phyloP scores from a whole-genome alignment of 1,140 invertebrate genomes.

The Procambarus clarkii region DNA sequence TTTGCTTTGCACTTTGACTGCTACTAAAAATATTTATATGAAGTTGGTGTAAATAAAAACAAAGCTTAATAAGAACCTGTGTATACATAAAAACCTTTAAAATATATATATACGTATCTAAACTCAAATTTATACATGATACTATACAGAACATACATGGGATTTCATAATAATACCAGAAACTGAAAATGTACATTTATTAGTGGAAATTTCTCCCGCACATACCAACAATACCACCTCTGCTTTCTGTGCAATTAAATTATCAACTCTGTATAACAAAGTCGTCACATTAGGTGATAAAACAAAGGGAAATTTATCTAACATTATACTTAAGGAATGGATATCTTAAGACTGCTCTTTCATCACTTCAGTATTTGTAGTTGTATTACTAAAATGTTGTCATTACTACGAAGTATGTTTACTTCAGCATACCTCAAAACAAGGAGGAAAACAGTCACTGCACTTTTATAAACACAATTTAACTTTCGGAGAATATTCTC shows the following conservation, averaged over 20 bases:
- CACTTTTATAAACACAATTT: neutral
- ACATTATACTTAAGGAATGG: neutral
- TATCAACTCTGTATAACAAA: slow-evolving; percentile 6
- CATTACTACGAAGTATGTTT: neutral
- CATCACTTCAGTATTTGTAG: neutral
- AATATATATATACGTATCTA: too few species aligned
- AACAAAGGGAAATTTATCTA: neutral
- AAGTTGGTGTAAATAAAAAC: too few species aligned
- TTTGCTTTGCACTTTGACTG: too few species aligned
- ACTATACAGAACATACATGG: neutral
- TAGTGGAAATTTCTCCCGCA: slow-evolving; percentile 10
- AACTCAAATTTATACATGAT: too few species aligned
- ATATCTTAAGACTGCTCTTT: neutral
- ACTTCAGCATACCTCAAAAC: neutral
- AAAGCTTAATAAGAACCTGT: too few species aligned
- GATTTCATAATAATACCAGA: neutral
- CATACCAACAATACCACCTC: slow-evolving; percentile 6
- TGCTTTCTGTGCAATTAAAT: neutral
- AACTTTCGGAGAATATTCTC: neutral
- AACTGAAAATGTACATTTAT: slow-evolving; percentile 9
- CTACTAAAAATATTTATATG: too few species aligned
- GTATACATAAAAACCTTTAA: too few species aligned
- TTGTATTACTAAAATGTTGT: neutral
- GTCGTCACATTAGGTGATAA: neutral
- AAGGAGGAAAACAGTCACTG: neutral